Evolutionary conservation across 2,888 invertebrate species (phyloP).

Genomic region (Chloroclysta siterata): DNA sequence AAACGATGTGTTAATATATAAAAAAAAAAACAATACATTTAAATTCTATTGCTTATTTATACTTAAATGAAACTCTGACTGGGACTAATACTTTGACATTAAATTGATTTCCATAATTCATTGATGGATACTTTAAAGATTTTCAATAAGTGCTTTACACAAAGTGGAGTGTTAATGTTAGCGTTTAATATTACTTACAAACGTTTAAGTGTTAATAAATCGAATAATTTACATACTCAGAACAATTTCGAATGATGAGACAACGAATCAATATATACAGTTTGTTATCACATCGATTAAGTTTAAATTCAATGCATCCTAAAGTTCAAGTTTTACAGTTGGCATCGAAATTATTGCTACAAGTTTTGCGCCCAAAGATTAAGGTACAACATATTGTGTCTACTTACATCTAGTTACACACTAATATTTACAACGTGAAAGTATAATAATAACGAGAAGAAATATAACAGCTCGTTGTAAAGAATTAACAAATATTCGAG

Average conservation of each 20-base stretch:
- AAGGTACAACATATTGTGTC: constrained; percentile 77
- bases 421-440: constrained; percentile 81
- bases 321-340: constrained; percentile 72
- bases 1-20: constrained; percentile 29
- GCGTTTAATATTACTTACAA: constrained; percentile 78
- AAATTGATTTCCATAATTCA: constrained; percentile 23
- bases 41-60: constrained; percentile 6
- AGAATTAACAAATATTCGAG: constrained; percentile 82
- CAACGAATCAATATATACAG: constrained; percentile 74
- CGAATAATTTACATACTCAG: constrained; percentile 50
- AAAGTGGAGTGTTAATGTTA: constrained; percentile 71
- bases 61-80: constrained; percentile 17
- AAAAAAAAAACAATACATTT: constrained; percentile 10
- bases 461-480: constrained; percentile 66
- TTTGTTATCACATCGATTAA: constrained; percentile 49
- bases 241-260: constrained; percentile 64
- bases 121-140: not conserved
- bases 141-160: constrained; percentile 40
- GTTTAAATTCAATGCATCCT: constrained; percentile 42
- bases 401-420: constrained; percentile 73
- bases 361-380: constrained; percentile 71
- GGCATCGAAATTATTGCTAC: constrained; percentile 83
- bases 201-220: constrained; percentile 61
- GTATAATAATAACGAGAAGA: constrained; percentile 66
- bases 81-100: constrained; percentile 31